Base-by-base conservation (phyloP, 1,140 invertebrate genomes). In the Drosophila pectinifera region DNA sequence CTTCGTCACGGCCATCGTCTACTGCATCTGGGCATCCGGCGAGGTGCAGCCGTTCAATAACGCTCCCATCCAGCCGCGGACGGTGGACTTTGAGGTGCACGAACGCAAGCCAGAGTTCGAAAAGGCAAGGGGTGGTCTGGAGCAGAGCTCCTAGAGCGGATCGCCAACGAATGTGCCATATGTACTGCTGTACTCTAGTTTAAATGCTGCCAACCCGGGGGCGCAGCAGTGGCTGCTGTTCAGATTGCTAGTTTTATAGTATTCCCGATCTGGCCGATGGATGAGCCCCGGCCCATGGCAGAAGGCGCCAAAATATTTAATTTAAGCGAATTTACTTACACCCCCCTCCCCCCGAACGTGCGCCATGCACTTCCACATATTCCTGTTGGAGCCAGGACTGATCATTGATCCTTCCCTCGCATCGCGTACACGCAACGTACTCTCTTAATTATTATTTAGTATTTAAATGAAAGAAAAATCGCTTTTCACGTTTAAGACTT, bases 41-140 rank as follows among this genome's bases (percentile, higher is more conserved):
- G 94, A 96, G 65, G 94, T 95, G 31, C 96, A 96, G 73, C 94
- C 94, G 69, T 96, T 96, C 95, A 96, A 95, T 92, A 93, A 94
- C 75, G 90, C 93, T 4, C 57, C 65, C n/a, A 61, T 70, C 4
- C 42, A 76, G 34, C 76, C 65, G 0, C 62, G 77, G 8, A 72
- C 58, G 11, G 46, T 89, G 14, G 84, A 89, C 61, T 89, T 89
- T 38, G 84, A 89, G 45, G 80, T 65, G 39, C 57, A 73, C 14
- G 84, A 89, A 43, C 84, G 84, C 36, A 89, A 89, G 7, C 65
- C 77, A 3, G 56, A 72, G 7, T 13, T 8, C 13, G 39, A 18
- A 14, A 70, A 64, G 13, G 24, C 73, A 28, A 34, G 45, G 20
- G 73, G 75, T 45, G 16, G 64, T 11, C 13, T 48, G 42, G 39